These are phyloP conservation scores for Aurelia coerulea DNA, from an alignment of 30 jellyfish, hydroid and myxozoan genomes.

Conservation along the genomic window DNA sequence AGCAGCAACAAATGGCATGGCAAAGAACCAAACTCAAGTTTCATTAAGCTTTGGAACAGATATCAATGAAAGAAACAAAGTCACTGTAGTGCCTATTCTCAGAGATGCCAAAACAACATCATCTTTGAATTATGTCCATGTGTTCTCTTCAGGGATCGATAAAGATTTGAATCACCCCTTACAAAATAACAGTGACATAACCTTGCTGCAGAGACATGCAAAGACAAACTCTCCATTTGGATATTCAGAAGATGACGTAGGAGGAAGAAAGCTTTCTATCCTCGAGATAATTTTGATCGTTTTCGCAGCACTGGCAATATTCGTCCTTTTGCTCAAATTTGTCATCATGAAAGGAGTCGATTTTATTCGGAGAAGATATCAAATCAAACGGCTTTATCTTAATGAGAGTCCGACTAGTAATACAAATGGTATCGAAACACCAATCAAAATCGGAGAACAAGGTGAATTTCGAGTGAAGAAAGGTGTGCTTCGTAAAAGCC, in stretches of 20 bases:
- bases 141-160: too few relatives aligned
- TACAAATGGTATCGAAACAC: constrained; percentile 35
- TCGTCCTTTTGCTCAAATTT: constrained; percentile 67
- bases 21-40: neutral
- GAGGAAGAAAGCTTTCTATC: constrained; percentile 38
- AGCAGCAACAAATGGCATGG: neutral
- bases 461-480: constrained; percentile 55
- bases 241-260: neutral
- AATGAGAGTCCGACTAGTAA: constrained; percentile 17
- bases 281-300: constrained; percentile 74
- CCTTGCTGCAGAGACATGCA: neutral
- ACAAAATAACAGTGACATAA: neutral
- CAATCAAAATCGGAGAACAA: constrained; percentile 33
- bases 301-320: constrained; percentile 79
- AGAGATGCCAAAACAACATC: neutral
- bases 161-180: neutral
- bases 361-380: constrained; percentile 64
- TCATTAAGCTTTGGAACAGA: too few relatives aligned
- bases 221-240: constrained; percentile 8
- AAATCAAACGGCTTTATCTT: constrained; percentile 57
- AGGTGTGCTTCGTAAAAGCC: constrained; percentile 63
- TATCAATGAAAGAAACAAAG: neutral
- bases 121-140: neutral
- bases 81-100: neutral
- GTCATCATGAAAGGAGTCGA: constrained; percentile 53